These are phyloP conservation scores for Semicossyphus pulcher DNA, from an alignment of 2,113 vertebrate species.

Conservation along the genomic window DNA sequence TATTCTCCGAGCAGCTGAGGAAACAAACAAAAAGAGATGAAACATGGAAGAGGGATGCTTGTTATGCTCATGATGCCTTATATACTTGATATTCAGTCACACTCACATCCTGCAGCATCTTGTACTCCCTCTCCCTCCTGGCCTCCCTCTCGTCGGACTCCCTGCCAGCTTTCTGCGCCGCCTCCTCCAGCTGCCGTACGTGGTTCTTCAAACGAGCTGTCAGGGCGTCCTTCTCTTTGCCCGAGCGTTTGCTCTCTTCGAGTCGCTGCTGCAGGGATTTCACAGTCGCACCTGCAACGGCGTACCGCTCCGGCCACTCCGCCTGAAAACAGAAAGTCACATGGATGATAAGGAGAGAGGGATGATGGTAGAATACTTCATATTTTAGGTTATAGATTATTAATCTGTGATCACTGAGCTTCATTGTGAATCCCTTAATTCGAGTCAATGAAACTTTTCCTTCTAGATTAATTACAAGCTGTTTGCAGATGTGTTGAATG, in stretches of 20 bases:
- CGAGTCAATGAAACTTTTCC: background rate
- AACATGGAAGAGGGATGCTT: background rate
- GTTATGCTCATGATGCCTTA: background rate
- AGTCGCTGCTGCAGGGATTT: constrained; percentile 88
- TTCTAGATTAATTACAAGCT: background rate
- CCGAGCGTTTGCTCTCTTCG: constrained; percentile 87
- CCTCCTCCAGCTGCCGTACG: constrained; percentile 88
- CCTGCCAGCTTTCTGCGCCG: constrained; percentile 85
- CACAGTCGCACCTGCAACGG: constrained; percentile 80
- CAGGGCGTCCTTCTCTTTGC: constrained; percentile 89
- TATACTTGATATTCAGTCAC: background rate
- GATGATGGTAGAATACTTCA: no score
- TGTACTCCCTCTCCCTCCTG: constrained; percentile 87
- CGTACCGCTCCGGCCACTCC: constrained; percentile 90
- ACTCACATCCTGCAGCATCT: constrained; percentile 95
- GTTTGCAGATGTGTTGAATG: background rate
- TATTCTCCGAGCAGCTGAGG: constrained; percentile 92
- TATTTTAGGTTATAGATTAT: no score
- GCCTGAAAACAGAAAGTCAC: constrained; percentile 69
- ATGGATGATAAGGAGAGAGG: background rate
- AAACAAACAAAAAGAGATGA: constrained; percentile 22
- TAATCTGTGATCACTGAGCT: no score
- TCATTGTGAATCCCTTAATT: no score
- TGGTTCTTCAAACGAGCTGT: constrained; percentile 81
- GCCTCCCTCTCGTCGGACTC: constrained; percentile 90